Evolutionary conservation across 2,888 invertebrate genomes (phyloP), one percentile per base, ranked within the genome.

Genomic region (Xestia c-nigrum): DNA sequence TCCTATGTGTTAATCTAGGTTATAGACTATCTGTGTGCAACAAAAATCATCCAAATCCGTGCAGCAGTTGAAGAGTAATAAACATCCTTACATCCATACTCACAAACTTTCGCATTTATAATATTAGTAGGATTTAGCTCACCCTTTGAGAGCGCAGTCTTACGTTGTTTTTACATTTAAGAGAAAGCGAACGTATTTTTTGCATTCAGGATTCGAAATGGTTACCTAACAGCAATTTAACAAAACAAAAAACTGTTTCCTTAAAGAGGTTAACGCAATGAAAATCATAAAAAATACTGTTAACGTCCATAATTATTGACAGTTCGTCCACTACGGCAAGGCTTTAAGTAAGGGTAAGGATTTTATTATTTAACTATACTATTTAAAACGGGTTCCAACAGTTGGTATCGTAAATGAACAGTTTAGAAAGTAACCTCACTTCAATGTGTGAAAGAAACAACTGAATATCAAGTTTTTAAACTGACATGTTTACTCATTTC

Each of bases 341-440:
- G 14, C 21, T 16, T 4, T 52, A 24, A 47, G 38, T 52, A 21
- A 19, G 21, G 38, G 38, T 52, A 21, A 19, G 21, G 38, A 5
- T n/a, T 73, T 76, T 66, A 76, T 76, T 77, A 59, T 47, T 57
- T 43, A 61, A 77, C 46, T 1, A 61, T 68, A 46, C 21, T 9
- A 43, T 47, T 47, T 43, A 19, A 74, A 87, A 87, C 80, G 80
- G 87, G 50, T 72, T 68, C 5, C 12, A 52, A 74, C 74, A 77
- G 76, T 57, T 78, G 66, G 66, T 74, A 24, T 69, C 63, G 5
- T 47, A 63, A 83, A 67, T 19, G n/a, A 24, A 50, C 14, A 31
- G 12, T 68, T 76, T 16, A 40, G 72, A 50, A 61, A 72, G 71
- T 69, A 9, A 31, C 9, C 31, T 47, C 50, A 40, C 31, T 64